A percentile compares a stretch with the other conserved stretches of the same genome.
Conservation (phyloP, 2,888 invertebrate genomes). For the Erebia palarica region DNA sequence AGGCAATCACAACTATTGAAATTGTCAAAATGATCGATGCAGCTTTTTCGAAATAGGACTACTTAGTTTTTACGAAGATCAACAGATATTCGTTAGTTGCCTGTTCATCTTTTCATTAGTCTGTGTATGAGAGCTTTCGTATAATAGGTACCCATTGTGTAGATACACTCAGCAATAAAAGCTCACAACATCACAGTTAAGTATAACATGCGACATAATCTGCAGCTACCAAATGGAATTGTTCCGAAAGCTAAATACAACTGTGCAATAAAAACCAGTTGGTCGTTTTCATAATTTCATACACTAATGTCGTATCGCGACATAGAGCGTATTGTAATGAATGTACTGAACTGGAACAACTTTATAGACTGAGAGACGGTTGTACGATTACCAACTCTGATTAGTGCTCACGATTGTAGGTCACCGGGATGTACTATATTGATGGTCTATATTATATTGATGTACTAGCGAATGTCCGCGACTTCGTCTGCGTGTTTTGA, state of each 20-base stretch:
- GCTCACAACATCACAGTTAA: slow-evolving; percentile 32
- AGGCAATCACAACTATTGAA: too few relatives aligned
- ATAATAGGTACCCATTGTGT: slow-evolving; percentile 12
- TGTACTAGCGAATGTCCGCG: too few relatives aligned
- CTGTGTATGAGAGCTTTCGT: background rate
- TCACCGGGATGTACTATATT: too few relatives aligned
- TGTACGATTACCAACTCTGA: slow-evolving; percentile 1
- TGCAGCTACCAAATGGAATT: slow-evolving; percentile 38
- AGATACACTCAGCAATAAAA: slow-evolving; percentile 33
- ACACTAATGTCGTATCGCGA: slow-evolving; percentile 41
- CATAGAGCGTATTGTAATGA: slow-evolving; percentile 35
- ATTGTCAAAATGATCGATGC: too few relatives aligned
- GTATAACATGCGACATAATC: slow-evolving; percentile 35
- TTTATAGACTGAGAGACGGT: slow-evolving; percentile 14
- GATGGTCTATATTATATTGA: too few relatives aligned
- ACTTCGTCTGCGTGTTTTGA: too few relatives aligned
- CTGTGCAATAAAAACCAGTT: slow-evolving; percentile 37
- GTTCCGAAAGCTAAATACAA: slow-evolving; percentile 38
- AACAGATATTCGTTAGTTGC: too few relatives aligned
- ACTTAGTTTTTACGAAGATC: too few relatives aligned
- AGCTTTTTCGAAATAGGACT: too few relatives aligned
- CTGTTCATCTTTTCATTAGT: background rate
- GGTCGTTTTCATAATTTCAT: slow-evolving; percentile 42
- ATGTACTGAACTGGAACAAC: slow-evolving; percentile 34
- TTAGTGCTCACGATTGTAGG: background rate